A percentile compares a stretch with the other conserved stretches of the same genome.
phyloP scores from a whole-genome alignment of 1,140 invertebrate genomes.

The Ceratosolen solmsi region DNA sequence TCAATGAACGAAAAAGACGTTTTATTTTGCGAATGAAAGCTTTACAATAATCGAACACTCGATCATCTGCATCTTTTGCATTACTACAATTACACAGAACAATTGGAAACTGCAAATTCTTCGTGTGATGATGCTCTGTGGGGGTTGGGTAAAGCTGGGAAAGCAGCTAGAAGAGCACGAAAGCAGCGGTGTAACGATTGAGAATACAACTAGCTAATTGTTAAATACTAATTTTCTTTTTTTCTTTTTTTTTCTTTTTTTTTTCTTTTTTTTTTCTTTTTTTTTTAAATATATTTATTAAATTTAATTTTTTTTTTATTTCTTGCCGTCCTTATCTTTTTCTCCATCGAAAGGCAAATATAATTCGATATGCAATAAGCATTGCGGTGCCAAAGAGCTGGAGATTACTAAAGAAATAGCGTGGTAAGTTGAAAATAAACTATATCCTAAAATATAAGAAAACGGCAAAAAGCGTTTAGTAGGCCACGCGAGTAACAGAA shows the following conservation, averaged over 20 bases:
- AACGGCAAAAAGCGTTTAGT: neutral
- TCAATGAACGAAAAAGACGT: neutral
- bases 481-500: neutral
- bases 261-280: too few species aligned
- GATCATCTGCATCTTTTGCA: neutral
- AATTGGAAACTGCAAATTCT: too few species aligned
- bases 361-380: neutral
- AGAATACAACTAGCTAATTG: too few species aligned
- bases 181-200: too few species aligned
- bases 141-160: too few species aligned
- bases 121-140: too few species aligned
- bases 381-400: neutral
- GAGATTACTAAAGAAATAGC: neutral
- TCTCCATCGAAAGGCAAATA: neutral
- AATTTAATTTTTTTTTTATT: too few species aligned
- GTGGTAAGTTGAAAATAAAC: neutral
- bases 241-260: too few species aligned
- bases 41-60: conserved; percentile 5
- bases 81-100: too few species aligned
- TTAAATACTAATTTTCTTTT: too few species aligned
- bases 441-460: neutral
- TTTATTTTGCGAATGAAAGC: neutral
- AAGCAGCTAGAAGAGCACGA: too few species aligned
- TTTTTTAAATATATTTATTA: too few species aligned
- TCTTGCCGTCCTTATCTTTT: neutral